Percentiles rank a stretch among this genome's conserved stretches.
These are phyloP conservation scores for Exephanes ischioxanthus DNA, from an alignment of 2,888 invertebrate species.

Conservation along the genomic window DNA sequence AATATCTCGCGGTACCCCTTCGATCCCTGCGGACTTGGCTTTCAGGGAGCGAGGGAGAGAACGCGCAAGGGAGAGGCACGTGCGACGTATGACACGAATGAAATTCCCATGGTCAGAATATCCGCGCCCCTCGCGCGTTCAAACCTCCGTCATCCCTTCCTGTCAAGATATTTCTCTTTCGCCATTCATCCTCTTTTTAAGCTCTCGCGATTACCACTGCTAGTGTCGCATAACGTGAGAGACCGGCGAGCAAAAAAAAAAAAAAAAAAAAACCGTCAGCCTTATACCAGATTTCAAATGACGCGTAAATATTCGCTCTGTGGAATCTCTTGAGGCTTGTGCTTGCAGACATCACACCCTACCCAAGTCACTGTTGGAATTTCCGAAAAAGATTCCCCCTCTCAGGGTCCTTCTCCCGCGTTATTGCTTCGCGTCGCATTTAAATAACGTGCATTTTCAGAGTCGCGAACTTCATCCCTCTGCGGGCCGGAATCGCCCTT, in stretches of 20 bases:
- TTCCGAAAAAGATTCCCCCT: slow-evolving; percentile 5
- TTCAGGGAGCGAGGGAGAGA: not conserved
- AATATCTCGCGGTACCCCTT: not conserved
- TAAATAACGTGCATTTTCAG: slow-evolving; percentile 5
- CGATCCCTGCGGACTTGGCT: slow-evolving; percentile 1
- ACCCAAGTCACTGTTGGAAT: slow-evolving; percentile 5
- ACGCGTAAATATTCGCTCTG: slow-evolving; percentile 38
- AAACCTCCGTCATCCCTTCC: slow-evolving; percentile 22
- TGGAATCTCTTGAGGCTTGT: slow-evolving; percentile 14
- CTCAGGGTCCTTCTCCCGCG: not conserved
- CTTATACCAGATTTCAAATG: slow-evolving; percentile 43
- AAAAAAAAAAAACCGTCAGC: slow-evolving; percentile 10
- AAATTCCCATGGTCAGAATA: slow-evolving; percentile 29
- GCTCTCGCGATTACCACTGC: slow-evolving; percentile 46
- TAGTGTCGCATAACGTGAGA: slow-evolving; percentile 36
- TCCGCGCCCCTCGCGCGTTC: slow-evolving; percentile 11
- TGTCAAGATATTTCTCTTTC: slow-evolving; percentile 45
- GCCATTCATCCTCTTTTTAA: slow-evolving; percentile 35
- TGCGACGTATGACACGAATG: slow-evolving; percentile 13
- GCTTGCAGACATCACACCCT: slow-evolving; percentile 32
- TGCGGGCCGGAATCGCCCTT: not conserved
- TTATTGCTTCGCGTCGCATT: slow-evolving; percentile 13
- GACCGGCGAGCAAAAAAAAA: slow-evolving; percentile 14
- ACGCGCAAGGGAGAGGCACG: not conserved
- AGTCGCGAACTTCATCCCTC: too few species aligned